Percentiles rank a stretch among this genome's conserved stretches.
Evolutionary conservation across 1,140 invertebrate genomes (phyloP).

Genomic region (Arion vulgaris): DNA sequence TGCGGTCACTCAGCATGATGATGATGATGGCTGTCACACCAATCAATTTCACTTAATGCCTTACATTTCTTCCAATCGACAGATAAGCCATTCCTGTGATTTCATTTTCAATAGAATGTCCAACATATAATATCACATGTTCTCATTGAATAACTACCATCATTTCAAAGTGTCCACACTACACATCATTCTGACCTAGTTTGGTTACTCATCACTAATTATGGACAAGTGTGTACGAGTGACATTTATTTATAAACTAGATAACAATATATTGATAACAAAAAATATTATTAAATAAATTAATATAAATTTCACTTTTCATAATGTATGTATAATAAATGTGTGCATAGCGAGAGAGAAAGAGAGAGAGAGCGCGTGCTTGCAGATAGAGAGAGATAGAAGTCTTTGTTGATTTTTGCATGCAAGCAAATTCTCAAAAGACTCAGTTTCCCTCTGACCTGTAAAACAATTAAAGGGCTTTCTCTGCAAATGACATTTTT

Average conservation of each 20-base stretch:
- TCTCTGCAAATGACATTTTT: not conserved
- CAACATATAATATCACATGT: not conserved
- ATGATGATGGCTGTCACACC: not conserved
- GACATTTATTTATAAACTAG: too few species aligned
- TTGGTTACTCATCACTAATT: too few species aligned
- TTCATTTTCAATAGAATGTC: not conserved
- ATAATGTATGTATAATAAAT: too few species aligned
- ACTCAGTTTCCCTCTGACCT: not conserved
- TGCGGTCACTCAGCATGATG: not conserved
- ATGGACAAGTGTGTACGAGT: too few species aligned
- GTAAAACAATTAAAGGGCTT: constrained; percentile 24
- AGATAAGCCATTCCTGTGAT: not conserved
- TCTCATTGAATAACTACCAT: not conserved
- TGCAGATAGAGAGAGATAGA: too few species aligned
- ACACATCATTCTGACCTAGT: too few species aligned
- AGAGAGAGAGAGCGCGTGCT: too few species aligned
- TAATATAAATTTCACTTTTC: too few species aligned
- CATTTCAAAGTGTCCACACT: not conserved
- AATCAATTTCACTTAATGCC: not conserved
- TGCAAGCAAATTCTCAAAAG: not conserved
- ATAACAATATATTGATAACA: too few species aligned
- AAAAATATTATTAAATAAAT: too few species aligned
- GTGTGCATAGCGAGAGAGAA: too few species aligned
- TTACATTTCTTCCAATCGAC: not conserved
- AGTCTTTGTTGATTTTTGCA: not conserved